Conservation (phyloP, 2,888 invertebrate genomes). For the Pandemis corylana region DNA sequence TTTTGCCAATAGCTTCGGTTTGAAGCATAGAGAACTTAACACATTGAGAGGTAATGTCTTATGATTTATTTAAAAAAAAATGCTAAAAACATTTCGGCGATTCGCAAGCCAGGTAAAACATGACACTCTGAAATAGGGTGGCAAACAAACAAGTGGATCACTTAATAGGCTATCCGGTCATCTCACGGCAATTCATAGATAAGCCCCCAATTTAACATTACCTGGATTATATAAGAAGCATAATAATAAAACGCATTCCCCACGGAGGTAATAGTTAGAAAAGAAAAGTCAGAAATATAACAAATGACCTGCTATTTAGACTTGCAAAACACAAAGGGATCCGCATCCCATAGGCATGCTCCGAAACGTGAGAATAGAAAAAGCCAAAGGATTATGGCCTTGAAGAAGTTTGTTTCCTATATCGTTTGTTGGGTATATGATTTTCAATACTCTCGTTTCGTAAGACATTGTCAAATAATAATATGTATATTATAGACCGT, state of each 20-base stretch:
- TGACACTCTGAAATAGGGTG: too few relatives aligned
- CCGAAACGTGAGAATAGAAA: not conserved
- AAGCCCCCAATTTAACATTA: too few relatives aligned
- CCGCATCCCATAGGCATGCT: not conserved
- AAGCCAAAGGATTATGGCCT: not conserved
- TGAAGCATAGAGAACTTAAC: too few relatives aligned
- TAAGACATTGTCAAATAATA: not conserved
- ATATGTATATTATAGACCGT: not conserved
- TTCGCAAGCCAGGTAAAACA: too few relatives aligned
- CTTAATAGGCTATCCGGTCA: too few relatives aligned
- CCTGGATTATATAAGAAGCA: not conserved
- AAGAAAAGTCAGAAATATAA: constrained; percentile 2
- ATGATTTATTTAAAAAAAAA: too few relatives aligned
- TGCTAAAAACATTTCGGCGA: too few relatives aligned
- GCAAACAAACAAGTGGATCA: too few relatives aligned
- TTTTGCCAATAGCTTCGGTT: too few relatives aligned
- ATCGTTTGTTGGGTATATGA: not conserved
- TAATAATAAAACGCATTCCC: not conserved
- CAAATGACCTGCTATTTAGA: constrained; percentile 9
- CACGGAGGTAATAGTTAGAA: not conserved
- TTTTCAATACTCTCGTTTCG: not conserved
- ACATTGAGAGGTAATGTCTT: too few relatives aligned
- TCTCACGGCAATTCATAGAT: too few relatives aligned
- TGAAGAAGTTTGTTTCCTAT: not conserved
- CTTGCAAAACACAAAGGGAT: constrained; percentile 8